Percentiles rank a stretch among this genome's conserved stretches.
Evolutionary conservation across 2,113 vertebrate genomes (phyloP).

Genomic region (pig (Sus scrofa)): DNA sequence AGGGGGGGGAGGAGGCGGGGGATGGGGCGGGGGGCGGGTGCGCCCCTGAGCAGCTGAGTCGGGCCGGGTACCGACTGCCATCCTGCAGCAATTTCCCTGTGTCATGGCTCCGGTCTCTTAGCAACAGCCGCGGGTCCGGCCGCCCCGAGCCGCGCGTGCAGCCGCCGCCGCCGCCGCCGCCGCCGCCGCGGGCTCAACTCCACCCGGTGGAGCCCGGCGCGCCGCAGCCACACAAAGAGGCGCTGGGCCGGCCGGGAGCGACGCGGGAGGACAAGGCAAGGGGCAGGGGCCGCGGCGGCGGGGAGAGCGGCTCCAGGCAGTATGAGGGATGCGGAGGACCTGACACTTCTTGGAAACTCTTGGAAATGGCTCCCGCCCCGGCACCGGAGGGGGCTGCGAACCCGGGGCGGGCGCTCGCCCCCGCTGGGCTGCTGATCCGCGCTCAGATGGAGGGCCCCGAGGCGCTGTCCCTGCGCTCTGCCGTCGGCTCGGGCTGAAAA

Average conservation of each 20-base stretch:
- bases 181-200: constrained; percentile 74
- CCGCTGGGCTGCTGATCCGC: constrained; percentile 71
- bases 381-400: constrained; percentile 47
- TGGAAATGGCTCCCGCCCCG: constrained; percentile 67
- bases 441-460: constrained; percentile 33
- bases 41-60: constrained; percentile 36
- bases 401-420: constrained; percentile 38
- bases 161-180: constrained; percentile 65
- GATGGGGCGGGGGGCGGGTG: constrained; percentile 57
- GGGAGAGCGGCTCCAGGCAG: not conserved
- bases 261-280: not conserved
- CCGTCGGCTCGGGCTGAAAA: constrained; percentile 82
- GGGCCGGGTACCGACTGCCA: constrained; percentile 81
- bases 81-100: constrained; percentile 88
- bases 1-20: not conserved
- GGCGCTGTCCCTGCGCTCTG: constrained; percentile 74
- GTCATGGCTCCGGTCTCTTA: constrained; percentile 89
- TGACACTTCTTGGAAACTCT: constrained; percentile 80
- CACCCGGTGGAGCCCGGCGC: constrained; percentile 74
- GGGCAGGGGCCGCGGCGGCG: not conserved
- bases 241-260: not conserved
- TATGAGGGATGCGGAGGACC: constrained; percentile 59
- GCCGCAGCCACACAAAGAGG: constrained; percentile 74
- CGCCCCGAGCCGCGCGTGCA: constrained; percentile 65
- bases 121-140: constrained; percentile 88